Conservation (phyloP, 2,113 vertebrate species). For the Castor canadensis region DNA sequence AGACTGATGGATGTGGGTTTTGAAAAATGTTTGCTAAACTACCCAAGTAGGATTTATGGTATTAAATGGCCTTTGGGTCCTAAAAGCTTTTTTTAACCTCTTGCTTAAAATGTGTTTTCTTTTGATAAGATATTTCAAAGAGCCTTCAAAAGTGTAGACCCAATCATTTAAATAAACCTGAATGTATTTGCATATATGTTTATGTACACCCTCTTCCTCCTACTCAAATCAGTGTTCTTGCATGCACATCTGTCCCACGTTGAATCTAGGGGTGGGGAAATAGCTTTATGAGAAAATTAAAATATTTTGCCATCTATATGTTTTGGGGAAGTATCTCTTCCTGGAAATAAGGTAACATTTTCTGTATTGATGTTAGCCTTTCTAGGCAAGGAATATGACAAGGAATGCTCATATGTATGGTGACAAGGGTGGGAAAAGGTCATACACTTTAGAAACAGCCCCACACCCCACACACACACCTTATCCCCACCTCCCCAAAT, state of each 20-base stretch:
- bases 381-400: background rate
- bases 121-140: conserved; percentile 69
- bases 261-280: background rate
- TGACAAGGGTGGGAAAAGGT: background rate
- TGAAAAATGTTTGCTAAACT: conserved; percentile 80
- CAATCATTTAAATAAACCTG: conserved; percentile 60
- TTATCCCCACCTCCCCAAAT: background rate
- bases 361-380: background rate
- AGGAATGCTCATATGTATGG: too few relatives aligned
- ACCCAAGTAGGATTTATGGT: conserved; percentile 68
- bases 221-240: background rate
- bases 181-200: background rate
- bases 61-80: conserved; percentile 78
- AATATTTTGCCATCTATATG: conserved; percentile 24
- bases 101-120: conserved; percentile 74
- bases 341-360: background rate
- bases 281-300: conserved; percentile 11
- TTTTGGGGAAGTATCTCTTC: background rate
- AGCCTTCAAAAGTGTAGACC: conserved; percentile 37
- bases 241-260: background rate
- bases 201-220: background rate
- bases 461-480: accelerated
- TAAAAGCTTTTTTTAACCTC: conserved; percentile 73
- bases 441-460: background rate
- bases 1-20: conserved; percentile 85